Percentiles rank a stretch among this genome's conserved stretches.
These are phyloP conservation scores for Anoplophora glabripennis DNA, from an alignment of 1,140 invertebrate genomes.

Conservation along the genomic window DNA sequence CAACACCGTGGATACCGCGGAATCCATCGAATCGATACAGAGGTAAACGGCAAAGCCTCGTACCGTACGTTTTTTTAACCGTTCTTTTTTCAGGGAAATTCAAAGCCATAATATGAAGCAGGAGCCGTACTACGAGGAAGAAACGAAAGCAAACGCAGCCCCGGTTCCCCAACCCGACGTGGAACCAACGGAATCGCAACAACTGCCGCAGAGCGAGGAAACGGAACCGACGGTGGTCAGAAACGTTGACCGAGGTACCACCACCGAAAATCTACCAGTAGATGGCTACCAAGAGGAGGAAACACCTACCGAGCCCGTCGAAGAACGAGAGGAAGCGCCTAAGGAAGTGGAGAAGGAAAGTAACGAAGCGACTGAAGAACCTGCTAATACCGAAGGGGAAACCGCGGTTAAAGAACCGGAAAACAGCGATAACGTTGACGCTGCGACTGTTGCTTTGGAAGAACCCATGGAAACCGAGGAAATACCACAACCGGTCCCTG, in stretches of 20 bases:
- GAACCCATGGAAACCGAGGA: conserved; percentile 31
- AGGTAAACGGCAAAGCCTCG: conserved; percentile 25
- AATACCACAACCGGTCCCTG: neutral
- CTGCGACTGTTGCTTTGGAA: neutral
- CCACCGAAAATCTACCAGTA: neutral
- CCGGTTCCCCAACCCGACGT: conserved; percentile 6
- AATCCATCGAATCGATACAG: conserved; percentile 49
- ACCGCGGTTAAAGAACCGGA: conserved; percentile 31
- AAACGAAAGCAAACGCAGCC: conserved; percentile 20
- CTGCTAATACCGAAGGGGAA: conserved; percentile 32
- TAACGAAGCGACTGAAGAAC: conserved; percentile 15
- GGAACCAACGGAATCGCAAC: neutral
- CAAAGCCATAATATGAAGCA: conserved; percentile 19
- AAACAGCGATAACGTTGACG: conserved; percentile 18
- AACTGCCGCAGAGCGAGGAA: neutral
- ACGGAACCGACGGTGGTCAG: neutral
- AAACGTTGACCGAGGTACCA: neutral
- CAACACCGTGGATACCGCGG: conserved; percentile 31
- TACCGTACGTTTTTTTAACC: neutral
- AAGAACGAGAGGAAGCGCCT: conserved; percentile 1
- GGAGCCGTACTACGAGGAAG: conserved; percentile 33
- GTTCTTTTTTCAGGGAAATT: conserved; percentile 19
- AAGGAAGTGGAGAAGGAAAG: conserved; percentile 35
- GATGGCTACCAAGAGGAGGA: conserved; percentile 1
- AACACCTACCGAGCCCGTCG: conserved; percentile 7